phyloP scores from a whole-genome alignment of 2,797 vertebrate species.

The Natrix natrix region DNA sequence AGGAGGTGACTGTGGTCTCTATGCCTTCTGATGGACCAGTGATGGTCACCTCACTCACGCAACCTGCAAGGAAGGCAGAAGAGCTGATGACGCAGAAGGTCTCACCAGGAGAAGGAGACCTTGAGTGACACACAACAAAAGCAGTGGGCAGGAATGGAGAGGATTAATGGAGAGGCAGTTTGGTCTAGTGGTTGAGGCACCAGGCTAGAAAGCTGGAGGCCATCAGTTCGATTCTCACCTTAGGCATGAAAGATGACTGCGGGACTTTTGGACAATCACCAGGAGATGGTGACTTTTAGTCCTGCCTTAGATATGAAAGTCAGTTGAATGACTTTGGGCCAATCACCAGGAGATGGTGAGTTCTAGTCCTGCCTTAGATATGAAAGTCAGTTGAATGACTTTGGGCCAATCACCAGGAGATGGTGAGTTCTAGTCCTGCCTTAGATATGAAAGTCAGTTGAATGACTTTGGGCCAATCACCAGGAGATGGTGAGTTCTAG shows the following conservation, averaged over 20 bases:
- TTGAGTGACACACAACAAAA: not conserved
- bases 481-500: too few relatives aligned
- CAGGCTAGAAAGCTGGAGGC: not conserved
- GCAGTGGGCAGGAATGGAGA: not conserved
- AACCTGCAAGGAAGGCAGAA: not conserved
- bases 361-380: too few relatives aligned
- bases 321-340: too few relatives aligned
- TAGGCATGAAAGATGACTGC: not conserved
- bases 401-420: too few relatives aligned
- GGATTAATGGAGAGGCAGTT: not conserved
- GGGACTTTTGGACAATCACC: too few relatives aligned
- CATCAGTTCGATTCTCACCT: not conserved
- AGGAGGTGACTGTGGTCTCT: rapidly evolving
- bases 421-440: too few relatives aligned
- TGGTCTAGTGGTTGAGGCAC: not conserved
- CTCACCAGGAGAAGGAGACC: not conserved
- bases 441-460: too few relatives aligned
- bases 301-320: too few relatives aligned
- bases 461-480: too few relatives aligned
- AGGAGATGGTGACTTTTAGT: too few relatives aligned
- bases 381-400: too few relatives aligned
- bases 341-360: too few relatives aligned
- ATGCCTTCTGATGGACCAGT: rapidly evolving
- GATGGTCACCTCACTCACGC: not conserved
- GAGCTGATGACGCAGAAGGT: not conserved